These are phyloP conservation scores for Puntigrus tetrazona DNA, from an alignment of 2,113 vertebrate genomes.

Conservation along the genomic window DNA sequence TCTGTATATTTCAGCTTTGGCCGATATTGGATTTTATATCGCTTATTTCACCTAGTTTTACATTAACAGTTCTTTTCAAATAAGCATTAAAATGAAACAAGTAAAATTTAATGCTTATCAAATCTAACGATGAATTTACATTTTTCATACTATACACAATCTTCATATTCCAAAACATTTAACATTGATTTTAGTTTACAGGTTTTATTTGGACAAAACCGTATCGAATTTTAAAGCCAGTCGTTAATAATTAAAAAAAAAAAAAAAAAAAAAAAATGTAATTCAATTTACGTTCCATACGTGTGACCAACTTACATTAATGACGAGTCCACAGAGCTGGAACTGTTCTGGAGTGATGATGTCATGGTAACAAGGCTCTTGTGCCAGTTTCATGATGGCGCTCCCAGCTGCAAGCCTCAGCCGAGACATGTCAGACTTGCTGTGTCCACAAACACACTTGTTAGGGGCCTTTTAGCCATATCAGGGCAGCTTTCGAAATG, in stretches of 20 bases:
- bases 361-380: slow-evolving; percentile 99
- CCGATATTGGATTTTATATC: not conserved
- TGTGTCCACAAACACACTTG: slow-evolving; percentile 58
- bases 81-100: no score
- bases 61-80: not conserved
- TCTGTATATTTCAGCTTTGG: not conserved
- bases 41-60: not conserved
- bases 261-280: no score
- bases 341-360: slow-evolving; percentile 99
- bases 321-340: slow-evolving; percentile 96
- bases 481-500: not conserved
- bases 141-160: no score
- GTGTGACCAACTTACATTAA: slow-evolving; percentile 87
- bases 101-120: not conserved
- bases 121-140: no score
- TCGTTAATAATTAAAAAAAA: not conserved
- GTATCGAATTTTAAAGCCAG: not conserved
- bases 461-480: not conserved
- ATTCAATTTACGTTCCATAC: not conserved
- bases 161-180: not conserved
- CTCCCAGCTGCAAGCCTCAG: slow-evolving; percentile 94
- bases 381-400: slow-evolving; percentile 98
- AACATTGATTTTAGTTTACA: not conserved
- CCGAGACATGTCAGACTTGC: slow-evolving; percentile 99
- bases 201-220: not conserved